Base-by-base conservation (phyloP, 2,113 vertebrate genomes). In the Promerops cafer region DNA sequence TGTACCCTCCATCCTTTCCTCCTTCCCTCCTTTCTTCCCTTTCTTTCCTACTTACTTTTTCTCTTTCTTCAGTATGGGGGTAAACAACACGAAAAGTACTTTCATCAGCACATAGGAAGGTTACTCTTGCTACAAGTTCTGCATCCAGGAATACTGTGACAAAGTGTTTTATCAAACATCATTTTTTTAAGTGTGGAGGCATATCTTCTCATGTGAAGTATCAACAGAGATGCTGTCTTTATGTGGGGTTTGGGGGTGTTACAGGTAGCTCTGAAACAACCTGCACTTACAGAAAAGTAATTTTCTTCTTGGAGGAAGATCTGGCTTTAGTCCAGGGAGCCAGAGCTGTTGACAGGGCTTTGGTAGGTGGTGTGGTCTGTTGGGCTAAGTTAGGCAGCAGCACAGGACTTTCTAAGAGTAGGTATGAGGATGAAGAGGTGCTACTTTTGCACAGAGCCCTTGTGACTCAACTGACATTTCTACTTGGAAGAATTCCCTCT, bases 401-500 rank as follows among this genome's bases (percentile, higher is more conserved):
- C 4, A 2, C 3, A 3, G 83, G 80, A 42, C 83, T 92, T 88
- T 50, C 14, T 88, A 42, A 86, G 90, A 83, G 83, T 77, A 83
- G 72, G 76, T 83, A 95, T 75, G 89, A 93, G 69, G 80, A 81
- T 89, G 91, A 91, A 78, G 95, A 93, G 93, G 83, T 90, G 89
- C 91, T 94, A 59, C 93, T 93, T 93, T 92, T 93, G 86, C 89
- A 83, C 49, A 75, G 91, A 78, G 94, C 86, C 89, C 96, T 95
- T 97, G 95, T 97, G 96, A 97, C 96, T 95, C 90, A 77, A 65
- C 71, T 97, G 96, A 95, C 93, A 96, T 97, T 96, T 97, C 95
- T 93, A 87, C 95, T 96, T 95, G 89, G 96, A 97, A 97, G 96
- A 96, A 96, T 93, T 93, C 94, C 91, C 87, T 75, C 93, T 94